Evolutionary conservation across 2,797 vertebrate species (phyloP), one percentile per base, ranked within the genome.

Genomic region (Epinephelus awoara): DNA sequence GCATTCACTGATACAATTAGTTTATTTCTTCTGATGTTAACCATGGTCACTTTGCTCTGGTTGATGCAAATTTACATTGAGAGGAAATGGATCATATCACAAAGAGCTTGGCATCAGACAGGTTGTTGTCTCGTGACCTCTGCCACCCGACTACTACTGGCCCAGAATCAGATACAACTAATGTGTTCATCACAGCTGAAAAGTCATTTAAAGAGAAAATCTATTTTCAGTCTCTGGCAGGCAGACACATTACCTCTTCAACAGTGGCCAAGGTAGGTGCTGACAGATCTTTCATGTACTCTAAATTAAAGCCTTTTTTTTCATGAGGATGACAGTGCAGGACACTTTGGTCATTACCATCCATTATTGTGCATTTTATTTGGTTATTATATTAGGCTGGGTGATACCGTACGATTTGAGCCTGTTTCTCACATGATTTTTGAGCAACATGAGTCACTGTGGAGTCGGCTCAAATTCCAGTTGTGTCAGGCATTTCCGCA

Each of bases 141-240:
- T 49, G 44, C 57, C 42, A 29, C 23, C 10, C 17, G 34, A 61
- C 47, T 12, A 52, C 46, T 10, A 25, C 66, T 66, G 29, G 44
- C 68, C 50, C 58, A 67, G 57, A 58, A 50, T 79, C 70, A 59
- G 21, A 79, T 61, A 19, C 1, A 2, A 77, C 29, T 47, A 42
- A 68, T 67, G 47, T 64, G 63, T 54, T 62, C 49, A 27, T 17
- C 29, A 52, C 69, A 80, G 44, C 2, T 81, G 67, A 77, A 76
- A 73, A 77, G 67, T 63, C 23, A 63, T 54, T 59, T 75, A 63
- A 79, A 58, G 21, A 34, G 25, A 58, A 67, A 81, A 55, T 74
- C 23, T 2, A 59, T 75, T 75, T 77, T 69, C 18, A 47, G 67
- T 51, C 17, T 54, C 29, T 51, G 14, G 61, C 57, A 65, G 65